These are phyloP conservation scores for Spatulosminthurus flaviceps DNA, from an alignment of 2,888 invertebrate genomes.

Conservation along the genomic window DNA sequence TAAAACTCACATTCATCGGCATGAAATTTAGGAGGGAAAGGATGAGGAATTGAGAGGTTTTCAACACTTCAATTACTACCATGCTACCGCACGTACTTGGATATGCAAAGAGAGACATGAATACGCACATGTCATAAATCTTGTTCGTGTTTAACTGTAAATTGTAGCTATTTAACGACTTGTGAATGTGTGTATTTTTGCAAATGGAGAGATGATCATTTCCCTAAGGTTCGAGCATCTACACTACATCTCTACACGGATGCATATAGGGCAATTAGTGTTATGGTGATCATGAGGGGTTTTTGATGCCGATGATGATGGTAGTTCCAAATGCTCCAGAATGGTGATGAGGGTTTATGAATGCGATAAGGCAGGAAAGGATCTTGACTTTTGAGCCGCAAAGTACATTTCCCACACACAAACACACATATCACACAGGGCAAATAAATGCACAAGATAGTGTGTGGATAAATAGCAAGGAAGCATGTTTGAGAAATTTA, in stretches of 20 bases:
- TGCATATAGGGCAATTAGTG: too few species aligned
- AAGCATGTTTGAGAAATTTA: too few species aligned
- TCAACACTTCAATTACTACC: too few species aligned
- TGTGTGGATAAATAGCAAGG: background rate
- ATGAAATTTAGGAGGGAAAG: too few species aligned
- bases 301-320: background rate
- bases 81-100: background rate
- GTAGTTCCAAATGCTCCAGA: background rate
- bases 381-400: background rate
- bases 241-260: too few species aligned
- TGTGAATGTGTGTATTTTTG: background rate
- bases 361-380: background rate
- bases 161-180: background rate
- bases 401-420: background rate
- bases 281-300: background rate
- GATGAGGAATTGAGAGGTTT: too few species aligned
- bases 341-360: slow-evolving; percentile 9
- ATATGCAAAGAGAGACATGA: background rate
- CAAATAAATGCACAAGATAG: background rate
- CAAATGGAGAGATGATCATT: background rate
- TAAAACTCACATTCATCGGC: too few species aligned
- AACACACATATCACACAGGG: too few species aligned
- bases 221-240: too few species aligned
- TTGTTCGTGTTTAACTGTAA: slow-evolving; percentile 19
- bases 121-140: background rate